Evolutionary conservation across 2,113 vertebrate genomes (phyloP), one percentile per base, ranked within the genome.

Genomic region (Rhinoptilus africanus): DNA sequence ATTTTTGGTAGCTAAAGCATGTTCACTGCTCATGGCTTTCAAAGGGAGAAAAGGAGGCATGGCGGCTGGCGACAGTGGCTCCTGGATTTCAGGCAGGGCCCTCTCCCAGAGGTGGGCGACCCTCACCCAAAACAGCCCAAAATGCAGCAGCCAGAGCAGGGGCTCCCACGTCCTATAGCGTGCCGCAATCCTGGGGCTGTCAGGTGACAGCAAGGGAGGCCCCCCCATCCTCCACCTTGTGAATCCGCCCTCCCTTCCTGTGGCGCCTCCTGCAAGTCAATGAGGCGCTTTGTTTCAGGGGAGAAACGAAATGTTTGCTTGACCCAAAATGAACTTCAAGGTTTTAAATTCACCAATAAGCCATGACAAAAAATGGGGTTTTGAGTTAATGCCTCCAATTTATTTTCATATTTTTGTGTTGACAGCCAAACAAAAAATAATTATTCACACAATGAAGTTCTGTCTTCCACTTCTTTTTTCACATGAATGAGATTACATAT

Each of bases 381-480:
- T 85, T 79, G 66, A 93, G 19, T 94, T 75, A 89, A 82, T 73
- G 87, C 57, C 34, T 96, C 35, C 48, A 60, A 87, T 81, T 89
- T 95, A 94, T 94, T 95, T 96, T 96, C 89, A 59, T 59, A 67
- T 95, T 93, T 90, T 54, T 77, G 59, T 88, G 96, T 86, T 96
- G 92, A 96, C 92, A 96, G 72, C 47, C 82, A 86, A 95, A 94
- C 85, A 96, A 92, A 96, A 97, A 81, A 89, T 54, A 85, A 92
- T 45, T 6, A 77, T 62, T 83, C 63, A 30, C 59, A 95, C 93
- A 96, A 96, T 77, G 82, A 88, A 67, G 54, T 93, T 75, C 92
- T 95, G 91, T 96, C 87, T 94, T 86, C 85, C 90, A 80, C 85
- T 96, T 96, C 59, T 88, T 96, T 97, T 90, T 90, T 81, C 91